These are phyloP conservation scores for Litoditis marina DNA, from an alignment of 2,888 invertebrate genomes.

Conservation along the genomic window DNA sequence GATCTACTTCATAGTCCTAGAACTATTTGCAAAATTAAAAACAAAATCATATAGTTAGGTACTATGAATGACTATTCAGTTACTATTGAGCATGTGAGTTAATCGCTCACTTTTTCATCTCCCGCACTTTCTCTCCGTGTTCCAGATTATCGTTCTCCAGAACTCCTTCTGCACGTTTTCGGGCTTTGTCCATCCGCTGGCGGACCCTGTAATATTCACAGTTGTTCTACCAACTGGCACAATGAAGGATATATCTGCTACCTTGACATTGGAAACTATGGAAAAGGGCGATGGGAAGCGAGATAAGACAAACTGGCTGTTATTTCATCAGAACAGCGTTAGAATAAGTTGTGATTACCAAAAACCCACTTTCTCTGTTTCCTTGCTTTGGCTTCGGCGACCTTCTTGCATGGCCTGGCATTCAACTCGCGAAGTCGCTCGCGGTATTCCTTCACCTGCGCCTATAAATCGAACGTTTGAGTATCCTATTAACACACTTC, in stretches of 20 bases:
- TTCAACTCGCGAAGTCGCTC: conserved; percentile 77
- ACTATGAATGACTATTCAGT: no score
- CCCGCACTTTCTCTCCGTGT: conserved; percentile 77
- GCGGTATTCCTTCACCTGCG: conserved; percentile 77
- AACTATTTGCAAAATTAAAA: no score
- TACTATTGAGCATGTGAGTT: not conserved
- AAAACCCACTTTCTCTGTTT: conserved; percentile 75
- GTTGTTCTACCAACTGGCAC: not conserved
- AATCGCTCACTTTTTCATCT: conserved; percentile 55
- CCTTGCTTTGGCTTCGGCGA: conserved; percentile 92
- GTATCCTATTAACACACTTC: not conserved
- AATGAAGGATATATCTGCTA: no score
- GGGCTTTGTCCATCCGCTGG: conserved; percentile 81
- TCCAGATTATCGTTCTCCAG: conserved; percentile 75
- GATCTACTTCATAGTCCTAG: no score
- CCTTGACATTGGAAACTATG: no score
- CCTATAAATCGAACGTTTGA: conserved; percentile 30
- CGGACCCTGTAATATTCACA: conserved; percentile 63
- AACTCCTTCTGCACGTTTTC: conserved; percentile 90
- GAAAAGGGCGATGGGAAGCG: no score
- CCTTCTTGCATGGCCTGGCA: conserved; percentile 91
- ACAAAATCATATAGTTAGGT: no score
- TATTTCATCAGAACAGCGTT: no score
- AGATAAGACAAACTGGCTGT: no score
- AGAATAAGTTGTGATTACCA: not conserved